Evolutionary conservation across 2,888 invertebrate genomes (phyloP), one percentile per base, ranked within the genome.

Genomic region (Formica aserva): DNA sequence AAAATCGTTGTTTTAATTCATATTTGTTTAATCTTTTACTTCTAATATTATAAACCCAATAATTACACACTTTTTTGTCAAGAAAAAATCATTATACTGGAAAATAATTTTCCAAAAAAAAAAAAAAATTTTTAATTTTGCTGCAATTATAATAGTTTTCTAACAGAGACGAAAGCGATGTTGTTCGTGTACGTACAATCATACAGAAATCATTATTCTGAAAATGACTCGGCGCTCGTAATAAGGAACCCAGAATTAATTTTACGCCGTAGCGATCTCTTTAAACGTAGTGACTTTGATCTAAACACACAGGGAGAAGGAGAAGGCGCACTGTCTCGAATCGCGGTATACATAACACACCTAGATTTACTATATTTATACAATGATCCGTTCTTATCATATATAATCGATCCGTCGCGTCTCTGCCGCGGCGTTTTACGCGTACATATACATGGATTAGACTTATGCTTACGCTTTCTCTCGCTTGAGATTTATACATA

Each of bases 401-500:
- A 18, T 52, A 52, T 52, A 86, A 55, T 78, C 83, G 81, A 80
- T 82, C 35, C 55, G 22, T 72, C 75, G 67, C 66, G 35, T 74
- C 57, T 74, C 52, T 52, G 45, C 85, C 82, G 84, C 63, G 35
- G 15, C 87, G 85, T 71, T 84, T 89, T 85, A 90, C 82, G 85
- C 87, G 78, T 89, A 89, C 90, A 86, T 78, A 77, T 90, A 90
- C 88, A 89, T 76, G 83, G 85, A 87, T 84, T 76, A 67, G 38
- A 77, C 82, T 85, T 89, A 89, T 41, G 22, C 29, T 88, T 85
- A 85, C 69, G 63, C 63, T 82, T 48, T 38, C 15, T 62, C 22
- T 65, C 52, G 71, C 67, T 87, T 11, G 76, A 86, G 75, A 90
- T 90, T 90, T 90, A 91, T 89, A 90, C 88, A 90, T 90, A 90